A percentile compares a stretch with the other conserved stretches of the same genome.
These are phyloP conservation scores for Alviniconcha marisindica DNA, from an alignment of 1,140 invertebrate species.

Conservation along the genomic window DNA sequence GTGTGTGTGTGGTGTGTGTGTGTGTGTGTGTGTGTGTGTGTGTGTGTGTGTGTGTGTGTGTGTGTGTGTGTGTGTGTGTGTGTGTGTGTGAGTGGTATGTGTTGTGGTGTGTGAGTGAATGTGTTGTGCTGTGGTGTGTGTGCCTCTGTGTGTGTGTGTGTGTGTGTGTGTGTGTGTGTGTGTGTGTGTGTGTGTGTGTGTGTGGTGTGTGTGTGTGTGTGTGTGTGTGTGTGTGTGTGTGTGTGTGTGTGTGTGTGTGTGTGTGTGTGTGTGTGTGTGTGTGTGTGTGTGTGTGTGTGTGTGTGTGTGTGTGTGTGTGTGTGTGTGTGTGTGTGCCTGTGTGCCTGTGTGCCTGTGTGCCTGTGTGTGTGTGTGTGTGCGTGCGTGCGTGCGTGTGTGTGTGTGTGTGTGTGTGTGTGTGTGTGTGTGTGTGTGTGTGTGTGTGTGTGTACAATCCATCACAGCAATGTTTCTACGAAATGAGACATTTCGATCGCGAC, in stretches of 20 bases:
- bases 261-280: constrained; percentile 5
- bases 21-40: not conserved
- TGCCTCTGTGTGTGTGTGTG: not conserved
- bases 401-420: not conserved
- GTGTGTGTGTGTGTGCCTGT: constrained; percentile 7
- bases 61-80: no score
- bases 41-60: no score
- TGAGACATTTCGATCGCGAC: no score
- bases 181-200: constrained; percentile 11
- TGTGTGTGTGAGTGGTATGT: not conserved
- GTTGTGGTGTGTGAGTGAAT: not conserved
- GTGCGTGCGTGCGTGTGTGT: not conserved
- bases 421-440: not conserved
- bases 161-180: constrained; percentile 15
- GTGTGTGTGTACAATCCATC: no score
- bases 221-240: not conserved
- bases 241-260: not conserved
- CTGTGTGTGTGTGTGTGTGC: constrained; percentile 9
- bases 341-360: not conserved
- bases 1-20: no score
- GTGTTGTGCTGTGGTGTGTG: not conserved
- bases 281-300: constrained; percentile 12
- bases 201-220: not conserved
- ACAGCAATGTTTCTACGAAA: no score
- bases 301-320: not conserved